Evolutionary conservation across 2,797 vertebrate species (phyloP).

Genomic region (Aeoliscus strigatus): DNA sequence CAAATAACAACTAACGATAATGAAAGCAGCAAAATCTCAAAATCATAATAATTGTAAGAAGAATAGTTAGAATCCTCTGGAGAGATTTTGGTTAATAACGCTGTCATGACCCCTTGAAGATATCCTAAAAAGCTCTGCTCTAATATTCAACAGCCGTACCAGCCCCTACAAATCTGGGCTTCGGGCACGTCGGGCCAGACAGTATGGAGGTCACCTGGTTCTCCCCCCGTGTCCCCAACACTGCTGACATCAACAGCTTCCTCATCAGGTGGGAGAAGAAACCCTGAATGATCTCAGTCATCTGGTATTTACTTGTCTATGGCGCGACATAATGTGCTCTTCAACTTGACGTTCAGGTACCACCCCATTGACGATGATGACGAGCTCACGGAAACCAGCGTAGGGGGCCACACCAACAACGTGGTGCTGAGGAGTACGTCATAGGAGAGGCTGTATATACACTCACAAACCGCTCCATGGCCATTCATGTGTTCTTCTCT

Average conservation of each 20-base stretch:
- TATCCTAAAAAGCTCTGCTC: background rate
- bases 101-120: background rate
- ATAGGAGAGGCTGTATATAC: background rate
- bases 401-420: constrained; percentile 70
- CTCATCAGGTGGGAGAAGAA: constrained; percentile 74
- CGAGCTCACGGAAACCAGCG: constrained; percentile 80
- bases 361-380: constrained; percentile 88
- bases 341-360: constrained; percentile 84
- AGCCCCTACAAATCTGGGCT: constrained; percentile 84
- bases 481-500: background rate
- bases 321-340: too few species aligned
- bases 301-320: too few species aligned
- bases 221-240: constrained; percentile 77
- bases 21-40: too few species aligned
- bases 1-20: too few species aligned
- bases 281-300: background rate
- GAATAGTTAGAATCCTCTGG: background rate
- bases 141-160: constrained; percentile 81
- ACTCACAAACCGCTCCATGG: background rate
- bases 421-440: constrained; percentile 85
- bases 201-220: constrained; percentile 85
- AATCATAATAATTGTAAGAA: too few species aligned
- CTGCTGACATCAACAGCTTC: constrained; percentile 78
- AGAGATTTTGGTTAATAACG: too few species aligned
- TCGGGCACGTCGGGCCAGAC: constrained; percentile 82